Conservation (phyloP, 2,888 invertebrate genomes). For the Eupithecia subfuscata region DNA sequence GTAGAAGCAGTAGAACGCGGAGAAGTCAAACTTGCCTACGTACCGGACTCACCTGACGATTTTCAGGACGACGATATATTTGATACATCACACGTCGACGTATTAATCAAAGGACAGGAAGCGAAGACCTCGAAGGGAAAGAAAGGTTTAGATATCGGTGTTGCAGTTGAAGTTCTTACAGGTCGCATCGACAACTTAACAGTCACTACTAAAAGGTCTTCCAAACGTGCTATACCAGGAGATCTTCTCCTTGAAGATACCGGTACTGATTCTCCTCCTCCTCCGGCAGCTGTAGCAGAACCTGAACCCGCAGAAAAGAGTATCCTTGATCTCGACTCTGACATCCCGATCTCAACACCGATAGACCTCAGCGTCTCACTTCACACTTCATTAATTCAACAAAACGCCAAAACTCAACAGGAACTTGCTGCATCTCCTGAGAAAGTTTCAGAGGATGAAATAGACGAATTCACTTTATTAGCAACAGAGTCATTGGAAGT, state of each 20-base stretch:
- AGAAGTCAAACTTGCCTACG: constrained; percentile 92
- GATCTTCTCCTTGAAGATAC: constrained; percentile 88
- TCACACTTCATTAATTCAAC: constrained; percentile 81
- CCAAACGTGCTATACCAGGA: constrained; percentile 85
- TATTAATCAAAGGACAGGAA: constrained; percentile 90
- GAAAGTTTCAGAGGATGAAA: constrained; percentile 82
- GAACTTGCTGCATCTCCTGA: constrained; percentile 42
- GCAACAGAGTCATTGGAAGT: constrained; percentile 89
- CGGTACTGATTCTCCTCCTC: constrained; percentile 61
- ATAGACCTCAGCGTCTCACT: constrained; percentile 88
- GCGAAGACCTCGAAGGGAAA: constrained; percentile 87
- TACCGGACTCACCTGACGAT: constrained; percentile 93
- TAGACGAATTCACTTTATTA: constrained; percentile 90
- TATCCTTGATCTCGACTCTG: constrained; percentile 89
- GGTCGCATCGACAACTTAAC: constrained; percentile 91
- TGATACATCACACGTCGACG: constrained; percentile 94
- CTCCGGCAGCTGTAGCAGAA: constrained; percentile 57
- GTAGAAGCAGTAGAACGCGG: constrained; percentile 94
- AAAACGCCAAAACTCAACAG: constrained; percentile 62
- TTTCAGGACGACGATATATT: constrained; percentile 90
- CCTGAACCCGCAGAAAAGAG: constrained; percentile 87
- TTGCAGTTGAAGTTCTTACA: constrained; percentile 94
- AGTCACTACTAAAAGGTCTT: constrained; percentile 80
- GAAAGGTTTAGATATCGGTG: constrained; percentile 91
- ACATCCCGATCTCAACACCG: constrained; percentile 87